Conservation (phyloP, 2,888 invertebrate species). For the Dicycla oo region DNA sequence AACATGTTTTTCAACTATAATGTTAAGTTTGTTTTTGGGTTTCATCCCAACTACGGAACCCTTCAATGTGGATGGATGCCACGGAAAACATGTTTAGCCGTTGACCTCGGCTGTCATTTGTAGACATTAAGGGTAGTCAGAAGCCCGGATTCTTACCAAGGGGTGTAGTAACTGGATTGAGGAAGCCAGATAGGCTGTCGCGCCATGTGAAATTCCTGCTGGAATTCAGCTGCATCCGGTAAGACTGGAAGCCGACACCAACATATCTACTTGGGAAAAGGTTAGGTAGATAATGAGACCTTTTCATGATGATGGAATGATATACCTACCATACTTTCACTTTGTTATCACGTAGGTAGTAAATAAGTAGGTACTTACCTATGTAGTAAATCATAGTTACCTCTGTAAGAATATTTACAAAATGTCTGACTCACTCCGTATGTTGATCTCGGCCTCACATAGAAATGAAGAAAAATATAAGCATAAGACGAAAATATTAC, state of each 20-base stretch:
- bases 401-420: background rate
- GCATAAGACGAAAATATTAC: background rate
- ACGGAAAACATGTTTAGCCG: background rate
- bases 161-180: no score
- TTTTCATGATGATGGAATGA: background rate
- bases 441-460: background rate
- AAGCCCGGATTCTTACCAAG: background rate
- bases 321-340: no score
- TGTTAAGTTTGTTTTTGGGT: no score
- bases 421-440: background rate
- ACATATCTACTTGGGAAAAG: background rate
- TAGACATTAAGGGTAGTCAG: background rate
- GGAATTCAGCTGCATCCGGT: no score
- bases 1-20: no score
- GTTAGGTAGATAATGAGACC: background rate
- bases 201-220: background rate
- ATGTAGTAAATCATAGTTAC: background rate
- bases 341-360: no score
- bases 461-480: slow-evolving; percentile 1
- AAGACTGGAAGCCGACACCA: background rate
- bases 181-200: no score
- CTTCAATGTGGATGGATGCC: no score
- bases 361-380: no score
- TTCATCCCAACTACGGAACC: no score
- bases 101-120: background rate